Conservation (phyloP, 2,888 invertebrate genomes). For the Ophraella communa region DNA sequence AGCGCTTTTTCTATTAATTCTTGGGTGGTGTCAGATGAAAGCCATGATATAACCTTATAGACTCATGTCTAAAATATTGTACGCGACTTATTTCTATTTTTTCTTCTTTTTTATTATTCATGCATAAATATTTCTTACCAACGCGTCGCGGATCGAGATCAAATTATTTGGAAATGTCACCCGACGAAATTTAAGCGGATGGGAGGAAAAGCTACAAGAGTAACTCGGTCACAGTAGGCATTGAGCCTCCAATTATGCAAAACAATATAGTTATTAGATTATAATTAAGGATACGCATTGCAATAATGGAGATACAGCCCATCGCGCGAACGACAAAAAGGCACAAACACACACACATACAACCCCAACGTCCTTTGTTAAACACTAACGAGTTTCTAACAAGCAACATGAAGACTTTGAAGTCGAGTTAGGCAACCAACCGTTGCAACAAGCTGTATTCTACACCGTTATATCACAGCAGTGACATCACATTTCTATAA, state of each 20-base stretch:
- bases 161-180: constrained; percentile 39
- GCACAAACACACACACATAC: constrained; percentile 28
- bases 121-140: neutral
- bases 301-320: constrained; percentile 45
- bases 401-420: constrained; percentile 40
- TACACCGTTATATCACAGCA: neutral
- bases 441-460: constrained; percentile 9
- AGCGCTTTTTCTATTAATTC: too few species aligned
- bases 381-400: constrained; percentile 46
- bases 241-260: constrained; percentile 45
- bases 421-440: constrained; percentile 33
- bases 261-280: constrained; percentile 47
- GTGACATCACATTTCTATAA: too few species aligned
- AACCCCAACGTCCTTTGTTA: constrained; percentile 36
- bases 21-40: too few species aligned
- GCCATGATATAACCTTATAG: too few species aligned
- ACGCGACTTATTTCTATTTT: too few species aligned
- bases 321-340: constrained; percentile 42
- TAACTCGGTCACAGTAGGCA: constrained; percentile 38
- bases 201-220: constrained; percentile 30
- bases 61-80: too few species aligned
- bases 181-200: constrained; percentile 9
- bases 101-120: too few species aligned
- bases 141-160: constrained; percentile 11
- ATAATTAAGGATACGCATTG: constrained; percentile 49